Percentiles rank a stretch among this genome's conserved stretches.
These are phyloP conservation scores for Drosophila paramelanica DNA, from an alignment of 2,888 invertebrate genomes.

Conservation along the genomic window DNA sequence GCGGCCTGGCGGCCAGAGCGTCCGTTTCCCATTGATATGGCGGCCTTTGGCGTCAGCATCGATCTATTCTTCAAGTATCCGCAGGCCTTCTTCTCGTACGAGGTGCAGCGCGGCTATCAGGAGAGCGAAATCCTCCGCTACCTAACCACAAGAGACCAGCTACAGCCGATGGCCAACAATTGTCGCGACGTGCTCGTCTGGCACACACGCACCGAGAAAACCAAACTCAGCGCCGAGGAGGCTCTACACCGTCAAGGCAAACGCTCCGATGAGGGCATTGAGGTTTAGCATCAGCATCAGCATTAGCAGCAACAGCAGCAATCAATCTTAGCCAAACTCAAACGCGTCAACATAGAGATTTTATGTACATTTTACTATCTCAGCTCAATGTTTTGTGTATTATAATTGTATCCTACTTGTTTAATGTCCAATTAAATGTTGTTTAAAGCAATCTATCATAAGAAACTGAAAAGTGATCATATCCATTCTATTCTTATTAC, in stretches of 20 bases:
- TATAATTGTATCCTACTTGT: constrained; percentile 26
- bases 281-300: constrained; percentile 84
- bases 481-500: not conserved
- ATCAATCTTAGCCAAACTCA: not conserved
- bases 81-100: constrained; percentile 92
- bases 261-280: constrained; percentile 87
- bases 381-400: constrained; percentile 33
- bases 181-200: constrained; percentile 98
- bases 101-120: constrained; percentile 94
- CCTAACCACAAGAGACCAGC: constrained; percentile 89
- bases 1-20: constrained; percentile 95
- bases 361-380: constrained; percentile 20
- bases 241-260: constrained; percentile 86
- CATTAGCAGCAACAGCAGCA: not conserved
- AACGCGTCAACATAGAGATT: constrained; percentile 16
- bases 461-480: constrained; percentile 34
- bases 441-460: constrained; percentile 40
- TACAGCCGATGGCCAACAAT: constrained; percentile 96
- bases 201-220: constrained; percentile 98
- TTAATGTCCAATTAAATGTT: constrained; percentile 22
- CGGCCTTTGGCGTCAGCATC: constrained; percentile 95
- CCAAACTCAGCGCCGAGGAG: constrained; percentile 90
- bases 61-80: constrained; percentile 90
- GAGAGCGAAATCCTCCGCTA: constrained; percentile 93
- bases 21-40: constrained; percentile 99